Conservation (phyloP, 1,140 invertebrate genomes). For the Ceratosolen solmsi region DNA sequence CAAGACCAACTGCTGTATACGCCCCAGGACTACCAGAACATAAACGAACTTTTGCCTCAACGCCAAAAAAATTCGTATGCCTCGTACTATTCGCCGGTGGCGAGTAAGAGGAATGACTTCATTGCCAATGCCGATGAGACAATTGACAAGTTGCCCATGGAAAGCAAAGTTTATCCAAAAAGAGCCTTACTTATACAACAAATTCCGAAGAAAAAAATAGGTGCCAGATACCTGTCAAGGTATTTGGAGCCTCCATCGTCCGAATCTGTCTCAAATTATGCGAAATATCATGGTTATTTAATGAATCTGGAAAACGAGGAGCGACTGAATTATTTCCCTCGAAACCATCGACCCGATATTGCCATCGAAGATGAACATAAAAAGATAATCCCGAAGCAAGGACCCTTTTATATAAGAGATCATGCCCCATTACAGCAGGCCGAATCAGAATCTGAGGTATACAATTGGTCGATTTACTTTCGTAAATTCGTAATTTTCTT, state of each 20-base stretch:
- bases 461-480: background rate
- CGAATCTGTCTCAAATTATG: constrained; percentile 18
- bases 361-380: background rate
- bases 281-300: background rate
- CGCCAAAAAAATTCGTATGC: background rate
- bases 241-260: constrained; percentile 26
- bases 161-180: background rate
- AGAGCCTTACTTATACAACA: background rate
- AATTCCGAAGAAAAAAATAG: background rate
- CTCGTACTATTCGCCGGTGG: background rate
- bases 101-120: background rate
- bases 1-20: background rate
- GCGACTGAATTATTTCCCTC: constrained; percentile 2
- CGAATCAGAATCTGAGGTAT: constrained; percentile 1
- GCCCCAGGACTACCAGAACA: background rate
- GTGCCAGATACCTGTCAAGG: background rate
- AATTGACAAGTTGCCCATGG: background rate
- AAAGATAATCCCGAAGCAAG: constrained; percentile 32
- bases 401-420: constrained; percentile 60
- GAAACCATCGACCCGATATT: constrained; percentile 34
- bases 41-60: background rate
- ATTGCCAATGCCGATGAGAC: background rate
- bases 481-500: no score
- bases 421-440: constrained; percentile 51
- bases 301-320: background rate